Evolutionary conservation across 2,888 invertebrate genomes (phyloP).

Genomic region (Drosophila percnosoma): DNA sequence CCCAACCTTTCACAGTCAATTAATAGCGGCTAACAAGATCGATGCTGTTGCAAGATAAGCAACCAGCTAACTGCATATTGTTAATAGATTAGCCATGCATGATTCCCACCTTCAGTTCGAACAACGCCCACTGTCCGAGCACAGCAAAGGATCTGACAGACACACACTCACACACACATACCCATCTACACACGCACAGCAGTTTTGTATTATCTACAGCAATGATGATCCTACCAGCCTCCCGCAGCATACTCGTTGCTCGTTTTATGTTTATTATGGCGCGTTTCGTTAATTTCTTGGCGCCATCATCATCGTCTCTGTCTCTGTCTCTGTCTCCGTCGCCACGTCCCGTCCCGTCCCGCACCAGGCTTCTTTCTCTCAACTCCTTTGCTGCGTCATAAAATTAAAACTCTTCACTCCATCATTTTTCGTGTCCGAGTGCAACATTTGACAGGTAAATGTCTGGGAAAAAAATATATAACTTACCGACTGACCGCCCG

Average conservation of each 20-base stretch:
- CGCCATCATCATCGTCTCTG: constrained; percentile 65
- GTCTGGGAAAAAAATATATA: constrained; percentile 65
- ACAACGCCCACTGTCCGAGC: constrained; percentile 43
- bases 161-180: neutral
- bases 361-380: constrained; percentile 32
- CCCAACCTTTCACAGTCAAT: constrained; percentile 74
- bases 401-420: constrained; percentile 83
- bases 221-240: constrained; percentile 47
- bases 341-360: constrained; percentile 7
- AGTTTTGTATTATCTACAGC: constrained; percentile 46
- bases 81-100: constrained; percentile 64
- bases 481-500: constrained; percentile 53
- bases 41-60: constrained; percentile 63
- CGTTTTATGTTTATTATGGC: constrained; percentile 75
- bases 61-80: constrained; percentile 57
- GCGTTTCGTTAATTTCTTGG: constrained; percentile 81
- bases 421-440: constrained; percentile 82
- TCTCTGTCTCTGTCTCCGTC: constrained; percentile 11
- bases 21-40: constrained; percentile 76
- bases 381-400: constrained; percentile 80
- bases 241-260: constrained; percentile 14
- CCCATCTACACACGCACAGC: constrained; percentile 2
- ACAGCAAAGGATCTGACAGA: constrained; percentile 32
- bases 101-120: constrained; percentile 39
- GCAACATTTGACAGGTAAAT: constrained; percentile 82